Evolutionary conservation across 2,888 invertebrate genomes (phyloP).

Genomic region (Chorisops tibialis): DNA sequence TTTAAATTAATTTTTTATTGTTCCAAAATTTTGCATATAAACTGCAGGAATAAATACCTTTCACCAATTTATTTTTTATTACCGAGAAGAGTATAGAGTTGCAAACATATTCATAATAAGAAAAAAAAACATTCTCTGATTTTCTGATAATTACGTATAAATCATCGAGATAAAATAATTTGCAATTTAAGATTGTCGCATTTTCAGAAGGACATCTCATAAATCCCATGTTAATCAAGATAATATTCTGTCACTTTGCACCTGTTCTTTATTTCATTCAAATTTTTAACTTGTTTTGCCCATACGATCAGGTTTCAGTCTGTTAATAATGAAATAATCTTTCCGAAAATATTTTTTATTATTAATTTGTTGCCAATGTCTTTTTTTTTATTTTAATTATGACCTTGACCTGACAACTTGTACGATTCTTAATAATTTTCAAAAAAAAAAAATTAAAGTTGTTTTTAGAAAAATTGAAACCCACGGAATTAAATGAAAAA

Average conservation of each 20-base stretch:
- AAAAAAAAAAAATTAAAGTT: not conserved
- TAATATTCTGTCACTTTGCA: slow-evolving; percentile 5
- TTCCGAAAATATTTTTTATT: not conserved
- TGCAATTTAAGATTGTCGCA: not conserved
- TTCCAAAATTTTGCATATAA: no score
- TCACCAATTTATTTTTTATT: no score
- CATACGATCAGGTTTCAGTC: slow-evolving; percentile 9
- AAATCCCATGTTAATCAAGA: not conserved
- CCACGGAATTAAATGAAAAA: not conserved
- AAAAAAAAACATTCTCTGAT: no score
- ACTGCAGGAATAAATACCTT: no score
- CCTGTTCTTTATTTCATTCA: not conserved
- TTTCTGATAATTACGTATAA: no score
- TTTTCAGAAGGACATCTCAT: slow-evolving; percentile 1
- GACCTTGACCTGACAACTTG: slow-evolving; percentile 3
- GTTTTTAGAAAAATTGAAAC: no score
- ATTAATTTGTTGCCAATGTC: not conserved
- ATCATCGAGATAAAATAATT: no score
- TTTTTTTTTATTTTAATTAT: not conserved
- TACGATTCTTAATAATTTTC: no score
- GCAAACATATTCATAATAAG: no score
- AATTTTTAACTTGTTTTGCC: not conserved
- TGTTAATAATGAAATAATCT: not conserved
- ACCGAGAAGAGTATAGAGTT: no score
- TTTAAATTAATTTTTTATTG: no score